Evolutionary conservation across 1,140 invertebrate species (phyloP), one percentile per base, ranked within the genome.

Genomic region (Nasonia vitripennis): DNA sequence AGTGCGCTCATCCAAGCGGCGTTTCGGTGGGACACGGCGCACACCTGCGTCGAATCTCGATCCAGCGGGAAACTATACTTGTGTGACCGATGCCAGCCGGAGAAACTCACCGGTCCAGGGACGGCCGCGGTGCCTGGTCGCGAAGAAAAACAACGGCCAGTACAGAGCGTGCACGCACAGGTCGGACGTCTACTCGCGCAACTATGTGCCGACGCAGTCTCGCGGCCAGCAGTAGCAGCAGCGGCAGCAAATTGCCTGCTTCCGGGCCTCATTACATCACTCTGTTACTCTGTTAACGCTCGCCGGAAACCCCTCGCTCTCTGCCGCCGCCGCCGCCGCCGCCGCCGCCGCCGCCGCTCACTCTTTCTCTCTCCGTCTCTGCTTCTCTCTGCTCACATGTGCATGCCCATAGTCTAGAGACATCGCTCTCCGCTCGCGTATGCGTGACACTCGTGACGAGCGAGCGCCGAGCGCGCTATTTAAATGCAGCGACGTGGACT

Each of bases 231-330:
- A 71, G 27, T n/a, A 91, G 87, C 87, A 88, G 86, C 62, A 17
- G 89, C 91, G 90, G 87, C 89, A 90, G 90, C 92, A 93, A 93
- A 93, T 93, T 93, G 92, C 91, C 90, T 92, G 92, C 92, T 93
- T 93, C 93, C 93, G 93, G 93, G 92, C 93, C 93, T 93, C 93
- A 93, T 93, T 93, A 93, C 93, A 93, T 93, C 93, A 93, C 92
- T 93, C 93, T 93, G 92, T 93, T 93, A 93, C 92, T 93, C 92
- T 93, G 92, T 93, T 93, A 93, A 93, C 92, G 90, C 92, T 93
- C 92, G 91, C 91, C 93, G 92, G 92, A 93, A 93, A 92, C 92
- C 86, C 85, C 84, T 74, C 86, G 79, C 81, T 48, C 51, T 48
- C 51, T 51, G 34, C n/a, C 83, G 23, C 62, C 73, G 55, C 74